phyloP scores from a whole-genome alignment of 2,113 vertebrate species.

The Sardina pilchardus region DNA sequence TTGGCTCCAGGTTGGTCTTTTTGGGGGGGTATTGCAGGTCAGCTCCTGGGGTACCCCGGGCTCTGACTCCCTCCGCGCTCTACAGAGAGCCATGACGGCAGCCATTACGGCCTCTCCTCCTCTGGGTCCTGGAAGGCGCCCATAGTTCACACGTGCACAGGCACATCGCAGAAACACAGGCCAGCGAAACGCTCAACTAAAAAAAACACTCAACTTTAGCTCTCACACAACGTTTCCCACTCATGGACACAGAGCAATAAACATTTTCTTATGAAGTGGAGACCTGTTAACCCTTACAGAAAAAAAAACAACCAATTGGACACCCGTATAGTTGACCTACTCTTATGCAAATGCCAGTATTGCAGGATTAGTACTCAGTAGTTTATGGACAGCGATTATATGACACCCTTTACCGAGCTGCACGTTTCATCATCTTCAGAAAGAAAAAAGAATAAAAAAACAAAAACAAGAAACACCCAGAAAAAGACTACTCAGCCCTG shows the following conservation, averaged over 20 bases:
- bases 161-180: conserved; percentile 65
- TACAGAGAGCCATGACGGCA: not conserved
- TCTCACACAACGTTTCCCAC: conserved; percentile 67
- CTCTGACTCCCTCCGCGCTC: not conserved
- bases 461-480: conserved; percentile 62
- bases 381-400: conserved; percentile 79
- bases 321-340: conserved; percentile 74
- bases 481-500: conserved; percentile 61
- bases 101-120: conserved; percentile 70
- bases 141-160: conserved; percentile 63
- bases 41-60: conserved; percentile 24
- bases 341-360: conserved; percentile 83
- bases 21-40: conserved; percentile 26
- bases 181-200: conserved; percentile 12
- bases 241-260: conserved; percentile 80
- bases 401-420: conserved; percentile 79
- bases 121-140: conserved; percentile 63
- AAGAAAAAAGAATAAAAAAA: conserved; percentile 46
- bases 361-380: conserved; percentile 79
- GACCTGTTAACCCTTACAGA: conserved; percentile 72
- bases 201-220: conserved; percentile 47
- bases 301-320: conserved; percentile 69
- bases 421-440: conserved; percentile 80
- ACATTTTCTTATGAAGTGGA: conserved; percentile 68
- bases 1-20: not conserved